Percentiles rank a stretch among this genome's conserved stretches.
These are phyloP conservation scores for Hoplostethus mediterraneus DNA, from an alignment of 2,797 vertebrate species.

Conservation along the genomic window DNA sequence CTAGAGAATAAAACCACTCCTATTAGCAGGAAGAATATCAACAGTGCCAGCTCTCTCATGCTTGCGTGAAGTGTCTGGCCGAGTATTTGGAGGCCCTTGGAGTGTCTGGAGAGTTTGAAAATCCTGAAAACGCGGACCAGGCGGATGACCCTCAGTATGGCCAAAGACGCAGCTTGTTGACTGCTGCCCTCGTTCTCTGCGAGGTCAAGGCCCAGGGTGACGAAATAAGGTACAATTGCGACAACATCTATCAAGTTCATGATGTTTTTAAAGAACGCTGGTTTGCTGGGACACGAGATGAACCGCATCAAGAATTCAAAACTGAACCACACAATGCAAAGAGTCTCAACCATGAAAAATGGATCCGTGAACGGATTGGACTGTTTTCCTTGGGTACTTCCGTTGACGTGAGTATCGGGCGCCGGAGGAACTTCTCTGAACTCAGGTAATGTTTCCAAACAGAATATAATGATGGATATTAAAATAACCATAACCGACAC, in stretches of 20 bases:
- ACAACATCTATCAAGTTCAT: slow-evolving; percentile 97
- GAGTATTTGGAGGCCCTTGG: slow-evolving; percentile 93
- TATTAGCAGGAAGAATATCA: slow-evolving; percentile 95
- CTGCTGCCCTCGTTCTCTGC: slow-evolving; percentile 88
- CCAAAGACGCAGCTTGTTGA: slow-evolving; percentile 91
- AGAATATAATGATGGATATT: slow-evolving; percentile 95
- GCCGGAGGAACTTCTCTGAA: slow-evolving; percentile 82
- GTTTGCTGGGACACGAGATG: slow-evolving; percentile 92
- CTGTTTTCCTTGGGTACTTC: slow-evolving; percentile 39
- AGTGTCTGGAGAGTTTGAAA: slow-evolving; percentile 94
- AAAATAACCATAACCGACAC: slow-evolving; percentile 95
- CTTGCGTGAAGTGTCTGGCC: slow-evolving; percentile 92
- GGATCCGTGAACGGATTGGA: slow-evolving; percentile 90
- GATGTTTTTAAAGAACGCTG: slow-evolving; percentile 94
- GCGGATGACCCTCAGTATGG: slow-evolving; percentile 92
- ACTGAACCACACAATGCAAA: slow-evolving; percentile 95
- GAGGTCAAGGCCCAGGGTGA: slow-evolving; percentile 91
- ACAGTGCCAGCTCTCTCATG: slow-evolving; percentile 91
- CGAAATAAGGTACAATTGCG: slow-evolving; percentile 93
- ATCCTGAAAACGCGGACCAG: slow-evolving; percentile 93
- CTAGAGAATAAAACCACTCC: slow-evolving; percentile 96
- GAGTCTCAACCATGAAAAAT: slow-evolving; percentile 94
- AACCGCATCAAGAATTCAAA: slow-evolving; percentile 94
- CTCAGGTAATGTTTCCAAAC: slow-evolving; percentile 94
- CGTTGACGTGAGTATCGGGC: slow-evolving; percentile 57